A percentile compares a stretch with the other conserved stretches of the same genome.
Evolutionary conservation across 2,888 invertebrate species (phyloP).

Genomic region (Stomorhina lunata): DNA sequence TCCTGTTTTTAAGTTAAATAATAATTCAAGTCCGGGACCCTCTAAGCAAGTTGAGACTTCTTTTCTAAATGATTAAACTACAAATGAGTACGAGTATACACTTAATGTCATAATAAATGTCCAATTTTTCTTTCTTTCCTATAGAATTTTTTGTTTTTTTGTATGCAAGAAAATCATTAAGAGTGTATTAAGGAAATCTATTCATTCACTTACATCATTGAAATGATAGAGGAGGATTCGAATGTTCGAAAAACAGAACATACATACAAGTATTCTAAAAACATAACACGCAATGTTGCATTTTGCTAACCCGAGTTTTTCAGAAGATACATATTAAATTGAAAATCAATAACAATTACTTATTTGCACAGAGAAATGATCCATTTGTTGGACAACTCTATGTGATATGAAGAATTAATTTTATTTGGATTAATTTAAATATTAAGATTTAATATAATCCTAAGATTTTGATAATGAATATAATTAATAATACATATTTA

Average conservation of each 20-base stretch:
- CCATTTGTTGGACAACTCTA: neutral
- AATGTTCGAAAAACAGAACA: neutral
- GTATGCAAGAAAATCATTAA: neutral
- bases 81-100: conserved; percentile 41
- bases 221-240: neutral
- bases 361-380: neutral
- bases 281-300: conserved; percentile 54
- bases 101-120: conserved; percentile 67
- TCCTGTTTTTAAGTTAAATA: conserved; percentile 39
- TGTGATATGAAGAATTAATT: neutral
- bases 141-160: conserved; percentile 12
- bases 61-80: conserved; percentile 32
- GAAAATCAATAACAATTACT: conserved; percentile 26
- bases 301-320: conserved; percentile 15
- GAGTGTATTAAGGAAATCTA: conserved; percentile 6
- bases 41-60: neutral
- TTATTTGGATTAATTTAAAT: neutral
- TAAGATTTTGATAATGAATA: too few relatives aligned
- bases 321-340: conserved; percentile 9
- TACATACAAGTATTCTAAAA: too few relatives aligned
- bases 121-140: conserved; percentile 30
- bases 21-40: conserved; percentile 25
- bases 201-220: conserved; percentile 8
- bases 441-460: neutral
- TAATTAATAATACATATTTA: too few relatives aligned